Conservation (phyloP, 2,113 vertebrate genomes). For the Limanda limanda region DNA sequence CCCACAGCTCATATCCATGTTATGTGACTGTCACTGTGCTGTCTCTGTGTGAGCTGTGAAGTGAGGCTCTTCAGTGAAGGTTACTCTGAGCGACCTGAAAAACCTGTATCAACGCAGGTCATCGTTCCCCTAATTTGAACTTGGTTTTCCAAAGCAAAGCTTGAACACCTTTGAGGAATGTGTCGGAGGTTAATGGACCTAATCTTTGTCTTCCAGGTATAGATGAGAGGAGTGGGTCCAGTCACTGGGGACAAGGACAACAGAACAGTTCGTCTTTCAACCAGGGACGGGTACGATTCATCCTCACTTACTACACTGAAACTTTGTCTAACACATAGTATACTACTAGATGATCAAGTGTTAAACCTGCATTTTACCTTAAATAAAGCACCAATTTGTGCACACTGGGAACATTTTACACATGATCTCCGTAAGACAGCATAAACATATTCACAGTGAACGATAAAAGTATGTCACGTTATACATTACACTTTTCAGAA, state of each 20-base stretch:
- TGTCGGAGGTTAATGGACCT: conserved; percentile 13
- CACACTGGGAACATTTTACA: neutral
- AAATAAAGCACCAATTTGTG: neutral
- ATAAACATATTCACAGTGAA: neutral
- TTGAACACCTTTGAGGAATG: conserved; percentile 10
- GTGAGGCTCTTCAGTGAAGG: conserved; percentile 47
- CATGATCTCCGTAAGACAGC: neutral
- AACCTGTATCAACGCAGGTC: conserved; percentile 64
- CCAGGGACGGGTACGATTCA: conserved; percentile 87
- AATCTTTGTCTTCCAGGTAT: conserved; percentile 83
- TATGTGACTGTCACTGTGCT: conserved; percentile 72
- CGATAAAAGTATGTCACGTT: neutral
- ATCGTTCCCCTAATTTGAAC: conserved; percentile 34
- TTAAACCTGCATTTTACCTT: neutral
- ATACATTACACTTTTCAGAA: too few relatives aligned
- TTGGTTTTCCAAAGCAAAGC: conserved; percentile 34
- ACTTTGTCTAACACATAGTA: neutral
- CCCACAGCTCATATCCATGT: conserved; percentile 74
- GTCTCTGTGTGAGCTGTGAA: conserved; percentile 63
- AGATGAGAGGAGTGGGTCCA: conserved; percentile 89
- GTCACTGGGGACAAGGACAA: conserved; percentile 90
- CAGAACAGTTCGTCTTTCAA: conserved; percentile 91
- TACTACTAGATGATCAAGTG: neutral
- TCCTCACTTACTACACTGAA: conserved; percentile 11
- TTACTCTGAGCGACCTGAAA: conserved; percentile 50